Base-by-base conservation (phyloP, 2,797 vertebrate genomes). In the Catharus ustulatus region DNA sequence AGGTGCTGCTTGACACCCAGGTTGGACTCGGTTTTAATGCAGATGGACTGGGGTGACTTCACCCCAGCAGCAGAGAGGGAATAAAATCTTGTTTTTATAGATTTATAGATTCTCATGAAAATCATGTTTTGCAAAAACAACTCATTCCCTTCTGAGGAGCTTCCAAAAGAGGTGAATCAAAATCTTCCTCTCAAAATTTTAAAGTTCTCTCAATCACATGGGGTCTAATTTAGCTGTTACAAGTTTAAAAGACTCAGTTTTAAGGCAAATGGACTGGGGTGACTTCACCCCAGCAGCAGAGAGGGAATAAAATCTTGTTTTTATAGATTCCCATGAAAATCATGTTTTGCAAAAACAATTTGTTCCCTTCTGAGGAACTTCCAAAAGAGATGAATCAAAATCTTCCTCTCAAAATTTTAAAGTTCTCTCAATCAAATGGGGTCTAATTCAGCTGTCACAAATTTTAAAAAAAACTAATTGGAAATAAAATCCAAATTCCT, bases 1-100 rank as follows among this genome's bases (percentile, higher is more conserved):
- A 18, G 69, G n/a, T n/a, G 55, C 12, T 30, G 2, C 57, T 34
- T 34, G 34, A 40, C 22, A 54, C 2, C 2, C 3, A 0, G 13
- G 12, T 30, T 13, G n/a, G 36, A 15, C 40, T 55, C 12, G 5
- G 54, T 51, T 51, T 51, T 51, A 16, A 16, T 51, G 26, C 49
- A 51, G 27, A 51, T 51, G 26, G 49, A 17, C 26, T 27, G 26
- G 26, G 26, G 49, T 27, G 26, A 51, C 26, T 17, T 51, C 49
- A 51, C 26, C 26, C 49, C 27, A 26, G 49, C 27, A 51, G 15
- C 26, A 51, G 26, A 51, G 15, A 11, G 16, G 43, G 16, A 51
- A 48, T 24, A 5, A 48, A 48, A 48, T 46, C 21, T 23, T 22
- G 45, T 46, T 23, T 46, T 46, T 46, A 23, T 23, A 46, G 42